These are phyloP conservation scores for Syngnathus scovelli DNA, from an alignment of 2,113 vertebrate species.

Conservation along the genomic window DNA sequence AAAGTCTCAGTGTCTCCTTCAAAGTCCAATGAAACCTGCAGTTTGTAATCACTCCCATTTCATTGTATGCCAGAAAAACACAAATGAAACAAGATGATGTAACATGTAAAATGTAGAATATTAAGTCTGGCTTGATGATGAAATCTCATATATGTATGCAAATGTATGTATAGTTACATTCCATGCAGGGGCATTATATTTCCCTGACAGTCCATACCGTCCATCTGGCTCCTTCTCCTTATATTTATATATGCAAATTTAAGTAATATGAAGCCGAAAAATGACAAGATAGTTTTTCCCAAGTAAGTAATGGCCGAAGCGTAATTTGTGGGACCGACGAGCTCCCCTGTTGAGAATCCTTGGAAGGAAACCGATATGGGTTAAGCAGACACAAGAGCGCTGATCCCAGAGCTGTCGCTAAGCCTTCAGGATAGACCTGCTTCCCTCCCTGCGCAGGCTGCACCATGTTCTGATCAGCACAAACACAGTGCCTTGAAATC, in stretches of 20 bases:
- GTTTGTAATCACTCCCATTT: not conserved
- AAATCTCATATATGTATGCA: not conserved
- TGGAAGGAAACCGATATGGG: slow-evolving; percentile 3
- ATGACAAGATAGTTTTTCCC: not conserved
- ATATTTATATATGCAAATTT: not conserved
- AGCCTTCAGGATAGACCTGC: slow-evolving; percentile 26
- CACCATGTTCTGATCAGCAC: slow-evolving; percentile 36
- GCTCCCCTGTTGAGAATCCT: not conserved
- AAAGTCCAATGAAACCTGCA: not conserved
- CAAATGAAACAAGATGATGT: too few species aligned
- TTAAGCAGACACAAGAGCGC: slow-evolving; percentile 16
- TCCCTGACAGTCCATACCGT: too few species aligned
- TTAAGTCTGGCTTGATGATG: not conserved
- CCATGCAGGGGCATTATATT: too few species aligned
- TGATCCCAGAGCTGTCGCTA: slow-evolving; percentile 41
- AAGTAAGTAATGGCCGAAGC: not conserved
- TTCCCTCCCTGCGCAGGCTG: slow-evolving; percentile 21
- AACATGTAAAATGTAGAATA: not conserved
- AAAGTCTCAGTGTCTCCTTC: not conserved
- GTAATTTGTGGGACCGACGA: not conserved
- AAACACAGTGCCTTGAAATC: slow-evolving; percentile 47
- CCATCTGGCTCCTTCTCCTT: too few species aligned
- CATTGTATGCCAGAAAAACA: not conserved
- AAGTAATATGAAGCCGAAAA: not conserved
- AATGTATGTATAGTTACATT: too few species aligned